Conservation (phyloP, 2,113 vertebrate species). For the Xenopus borealis region DNA sequence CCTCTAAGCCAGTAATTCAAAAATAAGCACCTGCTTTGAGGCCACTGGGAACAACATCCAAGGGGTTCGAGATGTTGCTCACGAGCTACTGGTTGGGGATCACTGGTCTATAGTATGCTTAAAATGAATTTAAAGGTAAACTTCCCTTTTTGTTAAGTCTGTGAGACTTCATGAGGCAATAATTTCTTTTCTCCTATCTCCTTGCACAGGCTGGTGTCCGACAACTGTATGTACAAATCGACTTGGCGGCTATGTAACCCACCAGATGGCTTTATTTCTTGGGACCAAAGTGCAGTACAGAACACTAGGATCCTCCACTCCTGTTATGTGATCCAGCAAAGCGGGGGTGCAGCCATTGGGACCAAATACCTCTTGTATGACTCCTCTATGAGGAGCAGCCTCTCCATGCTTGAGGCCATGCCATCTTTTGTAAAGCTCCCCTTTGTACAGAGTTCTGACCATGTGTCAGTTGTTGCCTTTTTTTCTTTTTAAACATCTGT, state of each 20-base stretch:
- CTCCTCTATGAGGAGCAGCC: conserved; percentile 8
- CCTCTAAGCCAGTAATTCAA: too few relatives aligned
- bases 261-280: background rate
- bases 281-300: conserved; percentile 29
- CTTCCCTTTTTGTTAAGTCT: too few relatives aligned
- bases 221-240: conserved; percentile 95
- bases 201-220: conserved; percentile 81
- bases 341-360: conserved; percentile 28
- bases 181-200: conserved; percentile 19
- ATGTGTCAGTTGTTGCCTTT: conserved; percentile 20
- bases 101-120: too few relatives aligned
- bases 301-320: conserved; percentile 26
- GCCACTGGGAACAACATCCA: too few relatives aligned
- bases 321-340: conserved; percentile 26
- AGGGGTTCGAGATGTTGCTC: too few relatives aligned
- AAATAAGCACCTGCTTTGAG: too few relatives aligned
- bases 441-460: conserved; percentile 18
- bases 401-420: conserved; percentile 15
- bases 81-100: too few relatives aligned
- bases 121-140: too few relatives aligned
- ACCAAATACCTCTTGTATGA: conserved; percentile 19
- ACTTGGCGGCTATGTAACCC: conserved; percentile 82
- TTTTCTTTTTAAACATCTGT: conserved; percentile 9
- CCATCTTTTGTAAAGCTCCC: conserved; percentile 4
- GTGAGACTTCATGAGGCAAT: too few relatives aligned